Evolutionary conservation across 2,113 vertebrate genomes (phyloP), one percentile per base, ranked within the genome.

Genomic region (Triplophysa rosa): DNA sequence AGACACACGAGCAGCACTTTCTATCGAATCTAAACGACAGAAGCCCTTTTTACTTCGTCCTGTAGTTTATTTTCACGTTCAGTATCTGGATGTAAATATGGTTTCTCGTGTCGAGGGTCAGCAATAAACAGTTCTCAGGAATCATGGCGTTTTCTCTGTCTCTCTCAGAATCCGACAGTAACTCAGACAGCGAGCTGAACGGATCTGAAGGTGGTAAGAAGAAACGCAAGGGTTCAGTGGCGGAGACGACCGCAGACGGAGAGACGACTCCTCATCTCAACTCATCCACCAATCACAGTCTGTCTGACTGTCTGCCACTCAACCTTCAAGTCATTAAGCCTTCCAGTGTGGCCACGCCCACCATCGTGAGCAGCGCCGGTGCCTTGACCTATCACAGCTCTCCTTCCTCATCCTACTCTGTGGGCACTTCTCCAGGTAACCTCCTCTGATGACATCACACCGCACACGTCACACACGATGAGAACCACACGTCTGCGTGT

Each of bases 111-210:
- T 33, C 29, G 6, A 33, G 29, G 29, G 33, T 37, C 33, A 37
- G 7, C 33, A 37, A 0, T 37, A 37, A 37, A 37, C 33, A 72
- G 3, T 59, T 37, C 7, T 37, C 33, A 37, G 33, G 5, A 37
- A 37, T 79, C 70, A 54, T 24, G 6, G 42, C 21, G 11, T 23
- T 56, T 12, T 21, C 66, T 14, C 19, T 62, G 10, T 1, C 9
- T 47, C 37, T 79, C 2, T 21, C 89, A 99, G 98, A 99, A 87
- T 98, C 97, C 40, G 97, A 98, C 90, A 99, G 94, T 90, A 98
- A 98, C 93, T 97, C 95, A 58, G 97, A 98, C 84, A 98, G 96
- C 65, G 96, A 98, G 88, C 91, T 94, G 54, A 94, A 95, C 88
- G 93, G 94, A 77, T 96, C 97, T 78, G 95, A 95, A 83, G 95